These are phyloP conservation scores for Heliopora coerulea DNA, from an alignment of 92 coral and sea anemone genomes.

Conservation along the genomic window DNA sequence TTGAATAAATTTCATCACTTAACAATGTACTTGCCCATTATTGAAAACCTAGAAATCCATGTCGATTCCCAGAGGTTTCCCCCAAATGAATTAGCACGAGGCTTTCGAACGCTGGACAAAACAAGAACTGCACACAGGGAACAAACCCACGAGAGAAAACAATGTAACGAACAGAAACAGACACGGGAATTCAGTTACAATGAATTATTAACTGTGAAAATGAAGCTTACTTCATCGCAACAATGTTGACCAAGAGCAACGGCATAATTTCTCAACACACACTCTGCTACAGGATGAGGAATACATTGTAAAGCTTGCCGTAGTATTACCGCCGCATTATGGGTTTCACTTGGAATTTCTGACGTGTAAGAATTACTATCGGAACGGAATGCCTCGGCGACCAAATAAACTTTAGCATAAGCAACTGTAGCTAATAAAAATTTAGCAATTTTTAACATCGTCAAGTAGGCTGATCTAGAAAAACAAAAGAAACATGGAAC, in stretches of 20 bases:
- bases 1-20: too few relatives aligned
- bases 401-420: constrained; percentile 90
- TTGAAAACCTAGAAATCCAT: too few relatives aligned
- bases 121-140: too few relatives aligned
- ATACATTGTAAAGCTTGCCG: constrained; percentile 93
- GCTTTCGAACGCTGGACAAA: too few relatives aligned
- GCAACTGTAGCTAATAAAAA: constrained; percentile 82
- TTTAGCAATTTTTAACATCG: constrained; percentile 83
- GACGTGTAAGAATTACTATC: constrained; percentile 58
- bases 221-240: constrained; percentile 61
- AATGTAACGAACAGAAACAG: too few relatives aligned
- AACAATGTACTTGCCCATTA: too few relatives aligned
- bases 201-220: too few relatives aligned
- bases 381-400: constrained; percentile 90
- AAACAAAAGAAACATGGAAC: not conserved
- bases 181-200: too few relatives aligned
- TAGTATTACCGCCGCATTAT: constrained; percentile 87
- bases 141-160: too few relatives aligned
- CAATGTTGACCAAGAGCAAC: constrained; percentile 78
- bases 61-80: too few relatives aligned
- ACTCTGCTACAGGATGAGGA: constrained; percentile 86
- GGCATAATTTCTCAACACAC: constrained; percentile 86
- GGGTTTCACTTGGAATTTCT: constrained; percentile 79
- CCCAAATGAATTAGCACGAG: too few relatives aligned
- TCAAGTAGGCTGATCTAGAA: constrained; percentile 74